Base-by-base conservation (phyloP, 1,140 invertebrate genomes). In the Apis dorsata region DNA sequence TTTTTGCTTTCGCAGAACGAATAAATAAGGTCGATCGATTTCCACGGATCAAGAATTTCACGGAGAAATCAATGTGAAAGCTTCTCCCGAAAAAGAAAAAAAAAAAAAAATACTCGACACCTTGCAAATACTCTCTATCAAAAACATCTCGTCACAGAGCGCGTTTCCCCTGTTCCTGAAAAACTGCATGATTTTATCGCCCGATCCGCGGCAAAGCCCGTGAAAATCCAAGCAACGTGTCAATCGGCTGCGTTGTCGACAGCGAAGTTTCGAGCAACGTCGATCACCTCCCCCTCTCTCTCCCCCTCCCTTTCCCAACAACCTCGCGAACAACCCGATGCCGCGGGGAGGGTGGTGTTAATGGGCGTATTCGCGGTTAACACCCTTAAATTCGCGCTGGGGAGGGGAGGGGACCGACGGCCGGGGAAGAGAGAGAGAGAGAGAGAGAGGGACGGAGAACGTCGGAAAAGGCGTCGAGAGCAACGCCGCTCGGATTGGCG, bases 321-420 rank as follows among this genome's bases (percentile, higher is more conserved):
- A 12, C 15, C 13, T 44, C 65, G 49, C 13, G 1, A 13, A 44
- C 11, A 7, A 12, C 15, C 13, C 10, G 15, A 21, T 13, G 7
- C 12, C 84, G 85, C 88, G 82, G 44, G 65, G 57, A 76, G 92
- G 92, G 90, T 92, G 88, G 92, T 92, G 92, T 93, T 93, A 93
- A 93, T 93, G 92, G 93, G 93, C 93, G 93, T 93, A 94, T 91
- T 94, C 92, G 93, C 90, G 93, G 93, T 93, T 94, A 94, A 93
- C 93, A 94, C 93, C 92, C 92, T 92, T 88, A 89, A 75, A 81
- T 83, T 15, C 71, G 8, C 0, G 13, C 1, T 75, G 51, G 87
- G 79, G 87, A 85, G 80, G 63, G 17, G 53, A 19, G 9, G 17
- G 4, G 12, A 13, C 21, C 24, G 15, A 24, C 21, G 74, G 0